Base-by-base conservation (phyloP, 2,113 vertebrate species). In the Plecotus auritus region DNA sequence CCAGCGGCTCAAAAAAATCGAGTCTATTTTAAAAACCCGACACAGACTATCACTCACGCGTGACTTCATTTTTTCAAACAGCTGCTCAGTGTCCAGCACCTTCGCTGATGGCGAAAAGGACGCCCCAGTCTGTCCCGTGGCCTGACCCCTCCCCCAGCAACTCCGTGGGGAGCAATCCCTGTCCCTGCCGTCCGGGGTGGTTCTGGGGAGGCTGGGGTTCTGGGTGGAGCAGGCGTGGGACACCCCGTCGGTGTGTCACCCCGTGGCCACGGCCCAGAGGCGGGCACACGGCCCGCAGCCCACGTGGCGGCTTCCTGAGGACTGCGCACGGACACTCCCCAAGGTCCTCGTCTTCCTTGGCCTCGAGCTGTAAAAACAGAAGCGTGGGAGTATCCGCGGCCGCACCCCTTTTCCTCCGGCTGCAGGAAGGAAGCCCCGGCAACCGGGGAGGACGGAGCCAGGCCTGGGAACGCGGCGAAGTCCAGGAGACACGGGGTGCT, bases 271-370 rank as follows among this genome's bases (percentile, higher is more conserved):
- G 51, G 37, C 13, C 26, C 18, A 45, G 3, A 40, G 20, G 40
- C 4, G 37, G 45, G 64, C 51, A 56, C 11, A 22, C 18, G 77
- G 45, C 69, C 40, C 49, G 49, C 9, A 23, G 10, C 23, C 23
- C 47, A 22, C 2, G 0, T 8, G 18, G 42, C 13, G 18, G 59
- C 70, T 40, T 88, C 40, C 80, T 82, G 32, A 77, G 80, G 78
- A 30, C 35, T 35, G 37, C 8, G 22, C 12, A 45, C n/a, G 47
- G 59, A 74, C 35, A 42, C 35, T 69, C n/a, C 37, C n/a, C 20
- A 96, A 84, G 49, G 84, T 85, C 91, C 28, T 69, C 72, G n/a
- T 93, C 64, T 32, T 61, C 78, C 70, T 22, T 67, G 70, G 83
- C 77, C 77, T 59, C 10, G 10, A 84, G 26, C 37, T 88, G 40